phyloP scores from a whole-genome alignment of 1,140 invertebrate species.

The Heliconius melpomene region DNA sequence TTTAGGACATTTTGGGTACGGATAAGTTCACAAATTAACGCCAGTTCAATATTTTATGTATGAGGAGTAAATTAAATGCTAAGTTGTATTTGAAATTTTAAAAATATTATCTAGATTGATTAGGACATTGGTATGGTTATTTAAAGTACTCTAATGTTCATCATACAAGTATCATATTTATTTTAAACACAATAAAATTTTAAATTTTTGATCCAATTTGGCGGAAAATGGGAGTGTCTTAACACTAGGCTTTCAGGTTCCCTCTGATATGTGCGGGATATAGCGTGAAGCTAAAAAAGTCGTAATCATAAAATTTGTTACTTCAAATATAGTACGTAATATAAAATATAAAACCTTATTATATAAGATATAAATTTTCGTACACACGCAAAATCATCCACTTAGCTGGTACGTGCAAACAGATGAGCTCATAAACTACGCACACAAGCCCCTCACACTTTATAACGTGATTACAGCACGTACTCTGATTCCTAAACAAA shows the following conservation, averaged over 20 bases:
- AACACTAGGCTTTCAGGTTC: no score
- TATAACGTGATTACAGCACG: constrained; percentile 51
- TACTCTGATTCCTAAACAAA: constrained; percentile 60
- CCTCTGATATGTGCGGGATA: no score
- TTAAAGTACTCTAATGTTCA: no score
- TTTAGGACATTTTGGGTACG: not conserved
- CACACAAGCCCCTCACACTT: constrained; percentile 33
- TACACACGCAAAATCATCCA: constrained; percentile 32
- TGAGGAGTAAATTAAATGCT: not conserved
- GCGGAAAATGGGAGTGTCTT: no score
- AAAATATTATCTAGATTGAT: no score
- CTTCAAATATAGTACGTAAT: not conserved
- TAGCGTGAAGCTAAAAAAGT: no score
- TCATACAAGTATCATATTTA: no score
- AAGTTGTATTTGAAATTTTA: no score
- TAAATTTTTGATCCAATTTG: no score
- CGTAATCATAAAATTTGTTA: not conserved
- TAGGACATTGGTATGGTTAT: no score
- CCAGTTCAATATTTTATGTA: not conserved
- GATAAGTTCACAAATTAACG: not conserved
- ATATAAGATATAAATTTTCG: constrained; percentile 27
- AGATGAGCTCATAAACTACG: constrained; percentile 41
- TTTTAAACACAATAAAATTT: no score
- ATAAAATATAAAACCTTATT: constrained; percentile 19
- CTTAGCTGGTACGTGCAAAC: constrained; percentile 33